Evolutionary conservation across 2,113 vertebrate genomes (phyloP).

Genomic region (Lota lota): DNA sequence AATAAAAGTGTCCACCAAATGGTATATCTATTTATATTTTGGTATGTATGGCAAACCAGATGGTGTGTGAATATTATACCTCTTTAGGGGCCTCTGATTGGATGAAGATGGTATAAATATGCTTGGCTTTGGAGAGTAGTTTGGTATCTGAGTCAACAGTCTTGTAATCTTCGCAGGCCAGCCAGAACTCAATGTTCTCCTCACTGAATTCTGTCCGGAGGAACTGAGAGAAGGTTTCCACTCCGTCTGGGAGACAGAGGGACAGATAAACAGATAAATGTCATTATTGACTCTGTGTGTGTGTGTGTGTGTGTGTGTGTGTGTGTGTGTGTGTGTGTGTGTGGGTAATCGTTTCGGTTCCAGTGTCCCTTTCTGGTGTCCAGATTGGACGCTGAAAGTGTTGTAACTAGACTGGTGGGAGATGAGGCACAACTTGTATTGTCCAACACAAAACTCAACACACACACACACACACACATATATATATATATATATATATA

Average conservation of each 20-base stretch:
- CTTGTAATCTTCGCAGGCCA: constrained; percentile 92
- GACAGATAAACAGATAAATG: constrained; percentile 10
- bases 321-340: no score
- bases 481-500: no score
- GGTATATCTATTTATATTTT: no score
- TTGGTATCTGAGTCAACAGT: constrained; percentile 76
- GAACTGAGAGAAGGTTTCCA: constrained; percentile 84
- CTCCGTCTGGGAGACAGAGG: constrained; percentile 73
- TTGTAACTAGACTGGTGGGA: no score
- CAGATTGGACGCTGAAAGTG: no score
- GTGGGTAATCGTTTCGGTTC: no score
- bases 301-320: neutral
- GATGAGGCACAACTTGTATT: no score
- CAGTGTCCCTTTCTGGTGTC: no score
- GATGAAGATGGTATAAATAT: constrained; percentile 86
- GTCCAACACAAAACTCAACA: no score
- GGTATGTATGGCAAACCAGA: no score
- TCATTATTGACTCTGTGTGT: neutral
- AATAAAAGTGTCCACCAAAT: no score
- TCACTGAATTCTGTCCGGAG: constrained; percentile 94
- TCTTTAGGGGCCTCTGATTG: constrained; percentile 87
- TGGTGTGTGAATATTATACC: constrained; percentile 64
- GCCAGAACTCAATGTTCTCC: constrained; percentile 96
- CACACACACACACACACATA: no score
- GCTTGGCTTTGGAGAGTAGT: constrained; percentile 81